phyloP scores from a whole-genome alignment of 2,113 vertebrate genomes.

The Uropsilus gracilis region DNA sequence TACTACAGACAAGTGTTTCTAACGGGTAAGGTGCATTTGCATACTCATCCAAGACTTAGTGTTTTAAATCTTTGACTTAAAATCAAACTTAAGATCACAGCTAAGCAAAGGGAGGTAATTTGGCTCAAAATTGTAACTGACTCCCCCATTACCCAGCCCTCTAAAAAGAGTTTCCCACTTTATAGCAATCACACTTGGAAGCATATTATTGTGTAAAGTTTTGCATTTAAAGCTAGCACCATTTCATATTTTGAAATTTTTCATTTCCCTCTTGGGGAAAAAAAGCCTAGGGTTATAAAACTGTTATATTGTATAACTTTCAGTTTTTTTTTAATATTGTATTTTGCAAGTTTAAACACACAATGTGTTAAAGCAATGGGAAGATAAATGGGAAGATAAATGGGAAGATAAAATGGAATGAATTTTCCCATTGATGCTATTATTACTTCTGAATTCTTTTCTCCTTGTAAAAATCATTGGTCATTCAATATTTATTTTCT shows the following conservation, averaged over 20 bases:
- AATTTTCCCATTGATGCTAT: background rate
- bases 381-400: background rate
- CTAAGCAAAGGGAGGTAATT: background rate
- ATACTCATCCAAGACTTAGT: background rate
- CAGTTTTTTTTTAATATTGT: background rate
- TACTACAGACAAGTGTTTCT: conserved; percentile 15
- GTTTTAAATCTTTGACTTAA: background rate
- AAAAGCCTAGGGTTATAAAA: background rate
- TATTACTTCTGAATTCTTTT: background rate
- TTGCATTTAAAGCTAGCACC: background rate
- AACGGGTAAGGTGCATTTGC: background rate
- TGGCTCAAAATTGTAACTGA: background rate
- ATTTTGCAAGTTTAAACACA: background rate
- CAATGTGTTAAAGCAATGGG: no score
- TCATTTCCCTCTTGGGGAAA: background rate
- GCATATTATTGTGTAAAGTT: background rate
- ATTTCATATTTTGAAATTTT: background rate
- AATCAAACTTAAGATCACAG: background rate
- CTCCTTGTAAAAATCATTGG: background rate
- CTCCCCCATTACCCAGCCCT: no score
- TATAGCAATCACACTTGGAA: background rate
- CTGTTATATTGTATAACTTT: background rate
- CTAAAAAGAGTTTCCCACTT: background rate
- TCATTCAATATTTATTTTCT: background rate
- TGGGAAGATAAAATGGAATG: background rate